These are phyloP conservation scores for Catocala nupta DNA, from an alignment of 2,888 invertebrate species.

Conservation along the genomic window DNA sequence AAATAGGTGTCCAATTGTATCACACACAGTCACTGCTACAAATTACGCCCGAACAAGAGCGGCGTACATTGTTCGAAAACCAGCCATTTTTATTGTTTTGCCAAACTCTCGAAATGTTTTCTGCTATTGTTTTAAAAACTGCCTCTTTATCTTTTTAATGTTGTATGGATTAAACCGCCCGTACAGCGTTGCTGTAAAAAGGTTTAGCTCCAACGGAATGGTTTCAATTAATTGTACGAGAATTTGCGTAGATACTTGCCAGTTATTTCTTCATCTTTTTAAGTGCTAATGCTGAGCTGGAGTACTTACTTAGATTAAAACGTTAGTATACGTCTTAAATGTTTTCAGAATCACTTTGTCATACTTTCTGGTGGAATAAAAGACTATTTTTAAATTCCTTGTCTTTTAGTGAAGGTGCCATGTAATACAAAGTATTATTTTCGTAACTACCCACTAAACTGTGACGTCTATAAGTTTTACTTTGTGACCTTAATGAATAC, in stretches of 20 bases:
- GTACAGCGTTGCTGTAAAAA: constrained; percentile 25
- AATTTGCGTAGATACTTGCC: neutral
- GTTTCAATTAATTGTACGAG: constrained; percentile 26
- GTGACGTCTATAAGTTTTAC: no score
- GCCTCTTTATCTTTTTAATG: constrained; percentile 50
- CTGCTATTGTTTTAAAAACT: constrained; percentile 55
- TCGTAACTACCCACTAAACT: no score
- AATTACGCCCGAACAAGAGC: constrained; percentile 63
- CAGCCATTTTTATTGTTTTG: constrained; percentile 61
- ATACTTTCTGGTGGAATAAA: neutral
- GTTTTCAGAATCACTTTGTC: neutral
- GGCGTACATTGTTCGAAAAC: constrained; percentile 57
- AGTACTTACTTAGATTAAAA: constrained; percentile 6
- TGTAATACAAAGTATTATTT: no score
- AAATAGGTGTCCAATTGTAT: constrained; percentile 56
- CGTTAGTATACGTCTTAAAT: neutral
- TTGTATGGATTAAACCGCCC: constrained; percentile 43
- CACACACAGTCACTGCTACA: constrained; percentile 56
- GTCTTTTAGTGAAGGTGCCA: neutral
- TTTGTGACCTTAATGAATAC: no score
- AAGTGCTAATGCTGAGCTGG: constrained; percentile 4
- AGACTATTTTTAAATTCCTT: neutral
- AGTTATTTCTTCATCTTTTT: constrained; percentile 12
- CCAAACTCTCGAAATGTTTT: constrained; percentile 53
- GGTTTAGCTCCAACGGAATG: constrained; percentile 29